A percentile compares a stretch with the other conserved stretches of the same genome.
phyloP scores from a whole-genome alignment of 1,140 invertebrate species.

The Cecropterus lyciades region DNA sequence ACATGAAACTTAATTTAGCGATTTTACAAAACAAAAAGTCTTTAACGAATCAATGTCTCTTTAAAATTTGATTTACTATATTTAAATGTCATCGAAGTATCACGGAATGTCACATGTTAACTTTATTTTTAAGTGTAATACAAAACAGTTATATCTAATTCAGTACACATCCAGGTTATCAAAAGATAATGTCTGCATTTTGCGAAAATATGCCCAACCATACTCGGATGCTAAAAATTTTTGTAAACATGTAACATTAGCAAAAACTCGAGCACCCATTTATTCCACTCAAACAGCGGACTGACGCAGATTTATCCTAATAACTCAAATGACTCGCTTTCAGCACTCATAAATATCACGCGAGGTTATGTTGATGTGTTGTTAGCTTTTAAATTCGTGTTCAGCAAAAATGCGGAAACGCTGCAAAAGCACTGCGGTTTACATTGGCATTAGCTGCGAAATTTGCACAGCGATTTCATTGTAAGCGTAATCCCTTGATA shows the following conservation, averaged over 20 bases:
- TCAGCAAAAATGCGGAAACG: slow-evolving; percentile 8
- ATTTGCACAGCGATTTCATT: slow-evolving; percentile 17
- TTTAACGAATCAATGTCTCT: too few relatives aligned
- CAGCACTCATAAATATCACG: slow-evolving; percentile 25
- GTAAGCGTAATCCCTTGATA: slow-evolving; percentile 19
- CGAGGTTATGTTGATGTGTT: slow-evolving; percentile 12
- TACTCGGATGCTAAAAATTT: not conserved
- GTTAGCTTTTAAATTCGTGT: slow-evolving; percentile 23
- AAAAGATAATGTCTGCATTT: too few relatives aligned
- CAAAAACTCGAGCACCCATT: slow-evolving; percentile 11
- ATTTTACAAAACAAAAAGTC: too few relatives aligned
- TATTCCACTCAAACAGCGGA: slow-evolving; percentile 27
- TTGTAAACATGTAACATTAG: slow-evolving; percentile 15
- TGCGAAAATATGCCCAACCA: too few relatives aligned
- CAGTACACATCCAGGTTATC: too few relatives aligned
- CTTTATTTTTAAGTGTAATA: too few relatives aligned
- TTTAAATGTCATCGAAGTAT: too few relatives aligned
- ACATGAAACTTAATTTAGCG: too few relatives aligned
- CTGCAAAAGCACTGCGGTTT: slow-evolving; percentile 6
- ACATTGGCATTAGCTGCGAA: slow-evolving; percentile 1
- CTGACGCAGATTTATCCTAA: slow-evolving; percentile 21
- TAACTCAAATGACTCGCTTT: slow-evolving; percentile 29
- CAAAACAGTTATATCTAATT: too few relatives aligned
- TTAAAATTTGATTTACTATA: too few relatives aligned
- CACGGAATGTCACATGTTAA: too few relatives aligned